Evolutionary conservation across 1,140 invertebrate species (phyloP).

Genomic region (Chymomyza costata): DNA sequence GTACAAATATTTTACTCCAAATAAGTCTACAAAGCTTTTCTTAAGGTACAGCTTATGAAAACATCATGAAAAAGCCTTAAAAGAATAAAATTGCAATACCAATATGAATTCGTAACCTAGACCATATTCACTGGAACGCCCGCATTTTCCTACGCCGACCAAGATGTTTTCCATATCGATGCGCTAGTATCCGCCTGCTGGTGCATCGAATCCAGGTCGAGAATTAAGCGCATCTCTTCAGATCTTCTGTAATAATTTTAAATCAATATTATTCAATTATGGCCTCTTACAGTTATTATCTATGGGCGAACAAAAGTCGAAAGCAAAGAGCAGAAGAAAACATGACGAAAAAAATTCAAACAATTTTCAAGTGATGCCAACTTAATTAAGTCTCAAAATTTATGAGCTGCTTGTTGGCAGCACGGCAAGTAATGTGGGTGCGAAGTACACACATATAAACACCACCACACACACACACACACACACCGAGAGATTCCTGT

Average conservation of each 20-base stretch:
- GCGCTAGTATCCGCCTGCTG: too few species aligned
- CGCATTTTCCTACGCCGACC: too few species aligned
- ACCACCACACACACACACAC: conserved; percentile 10
- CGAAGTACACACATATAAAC: conserved; percentile 16
- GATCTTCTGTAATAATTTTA: conserved; percentile 68
- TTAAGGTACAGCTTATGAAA: too few species aligned
- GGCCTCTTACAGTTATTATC: conserved; percentile 61
- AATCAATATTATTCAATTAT: conserved; percentile 67
- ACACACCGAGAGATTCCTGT: conserved; percentile 15
- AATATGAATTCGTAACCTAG: too few species aligned
- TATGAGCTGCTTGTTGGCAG: conserved; percentile 59
- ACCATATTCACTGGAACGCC: too few species aligned
- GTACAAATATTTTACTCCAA: too few species aligned
- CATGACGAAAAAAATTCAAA: conserved; percentile 49
- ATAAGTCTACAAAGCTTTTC: too few species aligned
- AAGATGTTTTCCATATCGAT: too few species aligned
- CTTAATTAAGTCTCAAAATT: conserved; percentile 72
- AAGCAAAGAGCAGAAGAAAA: conserved; percentile 12
- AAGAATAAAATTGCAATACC: too few species aligned
- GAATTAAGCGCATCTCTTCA: too few species aligned
- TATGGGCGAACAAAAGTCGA: conserved; percentile 34
- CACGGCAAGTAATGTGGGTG: conserved; percentile 22
- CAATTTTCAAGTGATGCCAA: conserved; percentile 69
- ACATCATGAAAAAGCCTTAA: too few species aligned
- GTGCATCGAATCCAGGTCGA: too few species aligned